phyloP scores from a whole-genome alignment of 1,140 invertebrate genomes.

The Delia radicum region DNA sequence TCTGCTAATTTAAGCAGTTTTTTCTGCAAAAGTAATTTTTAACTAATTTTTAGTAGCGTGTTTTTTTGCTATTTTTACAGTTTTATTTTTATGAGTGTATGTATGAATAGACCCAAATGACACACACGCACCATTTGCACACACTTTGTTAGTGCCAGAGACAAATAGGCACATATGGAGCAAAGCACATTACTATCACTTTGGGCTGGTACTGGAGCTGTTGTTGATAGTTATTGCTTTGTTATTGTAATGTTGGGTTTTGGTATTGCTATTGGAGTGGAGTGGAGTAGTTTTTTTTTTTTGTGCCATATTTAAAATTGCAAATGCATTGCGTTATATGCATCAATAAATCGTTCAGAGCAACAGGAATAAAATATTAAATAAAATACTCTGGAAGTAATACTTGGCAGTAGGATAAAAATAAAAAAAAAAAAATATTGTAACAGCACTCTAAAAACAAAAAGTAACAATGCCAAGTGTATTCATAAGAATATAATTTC shows the following conservation, averaged over 20 bases:
- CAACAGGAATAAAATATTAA: neutral
- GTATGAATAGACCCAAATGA: too few species aligned
- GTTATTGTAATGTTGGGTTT: too few species aligned
- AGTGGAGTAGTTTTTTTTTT: too few species aligned
- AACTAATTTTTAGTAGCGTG: too few species aligned
- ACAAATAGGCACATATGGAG: neutral
- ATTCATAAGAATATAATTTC: neutral
- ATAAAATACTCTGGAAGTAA: neutral
- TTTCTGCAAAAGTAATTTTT: too few species aligned
- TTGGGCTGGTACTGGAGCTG: neutral
- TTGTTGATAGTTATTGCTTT: neutral
- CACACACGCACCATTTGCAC: too few species aligned
- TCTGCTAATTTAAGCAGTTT: too few species aligned
- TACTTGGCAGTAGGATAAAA: neutral
- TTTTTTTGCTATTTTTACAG: too few species aligned
- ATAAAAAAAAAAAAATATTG: neutral
- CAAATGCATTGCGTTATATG: slow-evolving; percentile 22
- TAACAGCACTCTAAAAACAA: neutral
- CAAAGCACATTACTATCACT: neutral
- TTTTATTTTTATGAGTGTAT: too few species aligned
- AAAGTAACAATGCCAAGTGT: neutral
- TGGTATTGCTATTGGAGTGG: too few species aligned
- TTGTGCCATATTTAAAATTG: slow-evolving; percentile 3
- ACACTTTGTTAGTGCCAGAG: neutral
- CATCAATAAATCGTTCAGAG: slow-evolving; percentile 22